Conservation (phyloP, 1,140 invertebrate genomes). For the Caenorhabditis inopinata region DNA sequence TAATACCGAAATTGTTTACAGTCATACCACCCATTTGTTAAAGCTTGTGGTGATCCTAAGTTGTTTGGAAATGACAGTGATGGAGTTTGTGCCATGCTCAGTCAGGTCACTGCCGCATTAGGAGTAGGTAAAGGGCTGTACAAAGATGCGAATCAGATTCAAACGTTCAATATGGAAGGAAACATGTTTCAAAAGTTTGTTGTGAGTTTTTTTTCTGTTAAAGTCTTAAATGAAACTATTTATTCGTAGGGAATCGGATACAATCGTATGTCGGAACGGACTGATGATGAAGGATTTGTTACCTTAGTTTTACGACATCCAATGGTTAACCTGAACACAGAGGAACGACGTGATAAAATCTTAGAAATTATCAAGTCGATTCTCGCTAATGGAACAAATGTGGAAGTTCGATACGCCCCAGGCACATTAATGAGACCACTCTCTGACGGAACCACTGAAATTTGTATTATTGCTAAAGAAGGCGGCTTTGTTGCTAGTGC, state of each 20-base stretch:
- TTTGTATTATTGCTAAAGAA: conserved; percentile 33
- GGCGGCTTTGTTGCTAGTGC: background rate
- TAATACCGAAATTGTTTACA: background rate
- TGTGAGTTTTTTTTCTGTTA: background rate
- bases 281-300: conserved; percentile 44
- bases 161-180: background rate
- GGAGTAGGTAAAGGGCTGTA: conserved; percentile 41
- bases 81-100: conserved; percentile 35
- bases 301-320: conserved; percentile 32
- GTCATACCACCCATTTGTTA: conserved; percentile 37
- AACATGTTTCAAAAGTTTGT: conserved; percentile 30
- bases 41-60: conserved; percentile 35
- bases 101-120: conserved; percentile 33
- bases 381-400: conserved; percentile 39
- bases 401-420: conserved; percentile 5
- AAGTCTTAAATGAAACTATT: background rate
- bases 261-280: conserved; percentile 39
- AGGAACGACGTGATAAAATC: background rate
- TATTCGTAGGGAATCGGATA: conserved; percentile 43
- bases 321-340: background rate
- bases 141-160: conserved; percentile 33
- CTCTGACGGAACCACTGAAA: conserved; percentile 38
- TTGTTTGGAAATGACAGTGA: conserved; percentile 41
- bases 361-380: conserved; percentile 1
- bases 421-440: conserved; percentile 30